Conservation (phyloP, 2,113 vertebrate species). For the Tachuris rubrigastra region DNA sequence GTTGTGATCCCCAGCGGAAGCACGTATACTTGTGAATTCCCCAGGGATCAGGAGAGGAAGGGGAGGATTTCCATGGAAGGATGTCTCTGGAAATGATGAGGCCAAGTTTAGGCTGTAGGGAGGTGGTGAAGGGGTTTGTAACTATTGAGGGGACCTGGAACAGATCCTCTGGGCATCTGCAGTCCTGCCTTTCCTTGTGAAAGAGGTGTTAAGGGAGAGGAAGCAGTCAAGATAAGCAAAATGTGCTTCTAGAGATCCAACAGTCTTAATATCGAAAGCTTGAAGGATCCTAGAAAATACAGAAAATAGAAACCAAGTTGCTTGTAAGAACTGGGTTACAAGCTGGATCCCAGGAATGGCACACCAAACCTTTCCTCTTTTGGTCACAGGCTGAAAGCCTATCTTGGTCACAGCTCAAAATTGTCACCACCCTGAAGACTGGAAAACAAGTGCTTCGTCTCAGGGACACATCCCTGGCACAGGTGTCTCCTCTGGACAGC, state of each 20-base stretch:
- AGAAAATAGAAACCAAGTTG: not conserved
- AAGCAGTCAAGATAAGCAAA: not conserved
- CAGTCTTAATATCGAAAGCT: not conserved
- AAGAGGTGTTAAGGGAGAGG: not conserved
- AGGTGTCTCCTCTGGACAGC: not conserved
- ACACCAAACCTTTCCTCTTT: not conserved
- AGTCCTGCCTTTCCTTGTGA: not conserved
- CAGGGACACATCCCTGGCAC: not conserved
- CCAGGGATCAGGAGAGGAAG: constrained; percentile 41
- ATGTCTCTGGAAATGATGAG: constrained; percentile 2
- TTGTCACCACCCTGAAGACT: not conserved
- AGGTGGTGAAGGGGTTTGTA: not conserved
- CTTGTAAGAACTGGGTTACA: not conserved
- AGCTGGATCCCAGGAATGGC: not conserved
- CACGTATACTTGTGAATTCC: not conserved
- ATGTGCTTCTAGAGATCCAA: not conserved
- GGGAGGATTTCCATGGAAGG: constrained; percentile 44
- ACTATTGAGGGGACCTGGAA: not conserved
- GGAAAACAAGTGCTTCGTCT: not conserved
- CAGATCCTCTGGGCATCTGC: not conserved
- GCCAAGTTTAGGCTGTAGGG: not conserved
- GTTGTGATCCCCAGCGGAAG: not conserved
- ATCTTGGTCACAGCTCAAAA: not conserved
- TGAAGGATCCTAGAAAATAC: not conserved
- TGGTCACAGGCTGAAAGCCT: not conserved